Conservation (phyloP, 2,113 vertebrate species). For the Alouatta palliata region DNA sequence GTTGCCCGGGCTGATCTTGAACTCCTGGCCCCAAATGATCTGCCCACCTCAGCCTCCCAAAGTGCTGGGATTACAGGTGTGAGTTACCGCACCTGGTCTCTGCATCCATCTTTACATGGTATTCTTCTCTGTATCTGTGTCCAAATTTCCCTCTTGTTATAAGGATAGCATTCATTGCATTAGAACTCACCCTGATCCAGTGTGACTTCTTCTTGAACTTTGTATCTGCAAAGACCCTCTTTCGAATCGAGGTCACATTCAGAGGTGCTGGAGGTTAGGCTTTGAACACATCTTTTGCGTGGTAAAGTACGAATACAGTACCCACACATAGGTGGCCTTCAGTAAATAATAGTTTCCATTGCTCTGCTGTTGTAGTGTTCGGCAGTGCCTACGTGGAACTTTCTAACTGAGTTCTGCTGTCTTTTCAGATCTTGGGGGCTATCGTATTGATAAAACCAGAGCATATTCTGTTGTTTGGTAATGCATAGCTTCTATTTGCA, state of each 20-base stretch:
- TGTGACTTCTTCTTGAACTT: background rate
- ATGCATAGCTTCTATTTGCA: background rate
- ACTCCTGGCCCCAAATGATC: no score
- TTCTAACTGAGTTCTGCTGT: slow-evolving; percentile 28
- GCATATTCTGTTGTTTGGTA: slow-evolving; percentile 21
- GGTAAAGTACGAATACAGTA: background rate
- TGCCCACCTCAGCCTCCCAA: no score
- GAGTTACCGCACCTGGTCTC: no score
- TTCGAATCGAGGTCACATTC: background rate
- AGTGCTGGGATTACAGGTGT: no score
- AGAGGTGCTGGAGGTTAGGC: background rate
- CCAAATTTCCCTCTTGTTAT: background rate
- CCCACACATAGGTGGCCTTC: background rate
- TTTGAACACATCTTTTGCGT: background rate
- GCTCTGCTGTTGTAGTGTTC: background rate
- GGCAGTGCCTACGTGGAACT: background rate
- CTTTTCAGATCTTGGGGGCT: slow-evolving; percentile 39
- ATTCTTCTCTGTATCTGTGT: background rate
- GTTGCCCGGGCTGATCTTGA: no score
- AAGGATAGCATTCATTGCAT: background rate
- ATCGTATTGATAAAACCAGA: slow-evolving; percentile 26
- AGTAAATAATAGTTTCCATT: background rate
- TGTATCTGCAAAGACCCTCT: background rate
- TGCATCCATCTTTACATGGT: background rate
- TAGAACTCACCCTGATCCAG: background rate